These are phyloP conservation scores for honey bee (Apis mellifera) DNA, from an alignment of 1,140 invertebrate genomes.

Conservation along the genomic window DNA sequence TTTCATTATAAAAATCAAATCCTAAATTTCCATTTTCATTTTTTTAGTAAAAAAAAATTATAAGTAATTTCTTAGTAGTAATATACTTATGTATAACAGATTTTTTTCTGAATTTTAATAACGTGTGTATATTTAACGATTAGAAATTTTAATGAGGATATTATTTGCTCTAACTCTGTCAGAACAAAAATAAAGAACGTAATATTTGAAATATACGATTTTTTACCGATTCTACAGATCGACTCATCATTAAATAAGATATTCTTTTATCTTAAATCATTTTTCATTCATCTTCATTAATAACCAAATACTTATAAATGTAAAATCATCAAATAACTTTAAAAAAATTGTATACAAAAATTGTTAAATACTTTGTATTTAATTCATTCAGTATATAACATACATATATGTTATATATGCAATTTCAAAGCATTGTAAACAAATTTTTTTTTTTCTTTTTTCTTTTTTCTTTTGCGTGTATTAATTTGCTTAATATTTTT, in stretches of 20 bases:
- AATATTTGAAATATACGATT: constrained; percentile 35
- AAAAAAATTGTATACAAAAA: not conserved
- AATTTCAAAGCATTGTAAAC: not conserved
- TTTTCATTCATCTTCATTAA: not conserved
- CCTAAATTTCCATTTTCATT: constrained; percentile 4
- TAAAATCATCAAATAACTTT: not conserved
- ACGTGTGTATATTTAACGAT: constrained; percentile 30
- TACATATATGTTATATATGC: not conserved
- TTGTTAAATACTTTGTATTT: not conserved
- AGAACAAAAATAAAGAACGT: constrained; percentile 46
- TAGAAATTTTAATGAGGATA: constrained; percentile 14
- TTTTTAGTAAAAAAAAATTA: not conserved
- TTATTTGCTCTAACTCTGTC: constrained; percentile 36
- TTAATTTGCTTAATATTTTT: not conserved
- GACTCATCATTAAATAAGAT: not conserved
- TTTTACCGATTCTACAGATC: constrained; percentile 3
- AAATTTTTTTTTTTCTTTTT: not conserved
- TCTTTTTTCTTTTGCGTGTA: not conserved
- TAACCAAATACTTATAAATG: not conserved
- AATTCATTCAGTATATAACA: not conserved
- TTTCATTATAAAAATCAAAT: no score
- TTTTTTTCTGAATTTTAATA: constrained; percentile 16
- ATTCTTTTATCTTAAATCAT: not conserved
- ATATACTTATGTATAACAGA: not conserved
- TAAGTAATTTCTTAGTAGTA: constrained; percentile 4